Evolutionary conservation across 2,888 invertebrate genomes (phyloP).

Genomic region (Dichetophora obliterata): DNA sequence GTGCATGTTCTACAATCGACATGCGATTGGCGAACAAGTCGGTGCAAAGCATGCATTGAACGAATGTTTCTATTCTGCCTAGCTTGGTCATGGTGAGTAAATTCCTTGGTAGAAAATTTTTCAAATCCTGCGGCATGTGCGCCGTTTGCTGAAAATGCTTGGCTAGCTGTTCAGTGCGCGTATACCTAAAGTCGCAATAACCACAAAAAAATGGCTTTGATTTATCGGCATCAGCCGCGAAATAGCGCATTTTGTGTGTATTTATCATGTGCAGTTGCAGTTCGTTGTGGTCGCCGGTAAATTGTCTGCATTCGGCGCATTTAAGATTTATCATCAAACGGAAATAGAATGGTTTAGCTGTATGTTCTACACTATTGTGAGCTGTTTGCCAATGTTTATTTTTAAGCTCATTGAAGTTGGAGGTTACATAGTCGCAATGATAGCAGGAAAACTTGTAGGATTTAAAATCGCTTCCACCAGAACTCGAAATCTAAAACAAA

Average conservation of each 20-base stretch:
- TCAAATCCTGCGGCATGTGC: conserved; percentile 59
- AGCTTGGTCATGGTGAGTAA: conserved; percentile 50
- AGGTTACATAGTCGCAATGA: conserved; percentile 54
- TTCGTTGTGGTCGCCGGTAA: conserved; percentile 51
- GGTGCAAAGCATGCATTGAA: conserved; percentile 59
- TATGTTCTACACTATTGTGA: conserved; percentile 45
- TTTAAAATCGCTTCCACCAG: not conserved
- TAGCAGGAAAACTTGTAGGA: conserved; percentile 54
- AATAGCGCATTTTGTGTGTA: conserved; percentile 59
- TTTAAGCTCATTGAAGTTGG: conserved; percentile 51
- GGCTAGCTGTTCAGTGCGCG: conserved; percentile 41
- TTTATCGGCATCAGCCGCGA: conserved; percentile 58
- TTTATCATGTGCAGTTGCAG: conserved; percentile 54
- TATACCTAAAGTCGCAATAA: conserved; percentile 54
- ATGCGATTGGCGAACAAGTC: conserved; percentile 57
- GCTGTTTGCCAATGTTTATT: conserved; percentile 52
- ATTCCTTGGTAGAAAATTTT: conserved; percentile 49
- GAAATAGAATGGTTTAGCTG: conserved; percentile 59
- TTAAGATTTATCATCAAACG: conserved; percentile 55
- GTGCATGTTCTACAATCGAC: conserved; percentile 56
- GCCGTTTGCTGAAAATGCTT: conserved; percentile 49
- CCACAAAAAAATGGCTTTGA: conserved; percentile 54
- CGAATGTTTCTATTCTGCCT: conserved; percentile 52
- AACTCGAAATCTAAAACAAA: not conserved
- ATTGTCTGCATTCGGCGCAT: conserved; percentile 57